Conservation (phyloP, 2,888 invertebrate genomes). For the Macrophya alboannulata region DNA sequence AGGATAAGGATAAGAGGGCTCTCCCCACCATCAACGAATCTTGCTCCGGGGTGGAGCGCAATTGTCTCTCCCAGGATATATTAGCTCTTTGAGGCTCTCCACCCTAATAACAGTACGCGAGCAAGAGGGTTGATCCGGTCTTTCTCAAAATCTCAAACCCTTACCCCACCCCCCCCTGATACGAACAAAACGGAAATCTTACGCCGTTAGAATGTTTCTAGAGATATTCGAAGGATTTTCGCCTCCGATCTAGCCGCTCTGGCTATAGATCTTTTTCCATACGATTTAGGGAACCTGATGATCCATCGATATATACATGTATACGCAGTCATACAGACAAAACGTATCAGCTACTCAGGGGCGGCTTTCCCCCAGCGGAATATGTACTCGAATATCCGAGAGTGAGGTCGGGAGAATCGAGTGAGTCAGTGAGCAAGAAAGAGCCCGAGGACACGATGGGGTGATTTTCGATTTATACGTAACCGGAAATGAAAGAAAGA, state of each 20-base stretch:
- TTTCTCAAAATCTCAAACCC: constrained; percentile 52
- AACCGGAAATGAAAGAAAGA: constrained; percentile 37
- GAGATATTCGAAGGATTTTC: constrained; percentile 27
- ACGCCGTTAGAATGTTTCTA: constrained; percentile 24
- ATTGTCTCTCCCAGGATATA: constrained; percentile 73
- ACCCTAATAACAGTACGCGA: constrained; percentile 62
- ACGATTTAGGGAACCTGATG: background rate
- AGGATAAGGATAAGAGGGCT: constrained; percentile 61
- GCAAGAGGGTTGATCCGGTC: constrained; percentile 44
- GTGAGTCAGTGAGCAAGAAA: constrained; percentile 40
- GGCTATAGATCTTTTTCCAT: constrained; percentile 13
- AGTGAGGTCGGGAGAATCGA: background rate
- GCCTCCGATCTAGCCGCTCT: background rate
- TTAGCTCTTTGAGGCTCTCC: constrained; percentile 73
- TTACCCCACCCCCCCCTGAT: background rate
- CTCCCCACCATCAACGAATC: constrained; percentile 27
- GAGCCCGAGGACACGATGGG: constrained; percentile 44
- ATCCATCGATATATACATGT: constrained; percentile 14
- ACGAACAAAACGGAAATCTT: constrained; percentile 41
- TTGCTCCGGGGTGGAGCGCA: constrained; percentile 57
- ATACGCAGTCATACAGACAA: background rate
- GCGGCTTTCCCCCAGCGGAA: background rate
- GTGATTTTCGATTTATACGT: constrained; percentile 37
- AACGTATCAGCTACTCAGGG: constrained; percentile 7
- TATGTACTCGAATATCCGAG: background rate